Conservation (phyloP, 1,140 invertebrate species). For the Pseudomyrmex concolor region DNA sequence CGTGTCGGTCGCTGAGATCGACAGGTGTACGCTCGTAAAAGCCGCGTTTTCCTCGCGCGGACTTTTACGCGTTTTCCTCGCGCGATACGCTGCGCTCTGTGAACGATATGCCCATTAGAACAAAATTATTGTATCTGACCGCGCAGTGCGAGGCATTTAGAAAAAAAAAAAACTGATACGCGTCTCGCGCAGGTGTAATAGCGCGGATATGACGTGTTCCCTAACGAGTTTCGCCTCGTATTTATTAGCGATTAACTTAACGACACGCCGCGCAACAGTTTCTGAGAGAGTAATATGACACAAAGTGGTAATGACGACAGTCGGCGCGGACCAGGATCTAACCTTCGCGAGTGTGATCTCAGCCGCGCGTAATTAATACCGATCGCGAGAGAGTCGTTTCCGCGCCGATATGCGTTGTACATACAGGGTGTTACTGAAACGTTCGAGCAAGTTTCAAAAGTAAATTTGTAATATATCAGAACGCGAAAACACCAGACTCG, state of each 20-base stretch:
- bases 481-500: not conserved
- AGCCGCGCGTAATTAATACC: slow-evolving; percentile 47
- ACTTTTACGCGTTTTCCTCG: not conserved
- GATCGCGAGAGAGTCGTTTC: slow-evolving; percentile 24
- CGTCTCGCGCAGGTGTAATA: slow-evolving; percentile 46
- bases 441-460: not conserved
- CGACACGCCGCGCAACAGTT: slow-evolving; percentile 22
- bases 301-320: slow-evolving; percentile 50
- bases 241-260: slow-evolving; percentile 66
- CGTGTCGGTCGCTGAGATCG: slow-evolving; percentile 6
- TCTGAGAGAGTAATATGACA: slow-evolving; percentile 41
- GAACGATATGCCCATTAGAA: slow-evolving; percentile 47
- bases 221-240: slow-evolving; percentile 57
- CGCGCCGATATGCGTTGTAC: slow-evolving; percentile 12
- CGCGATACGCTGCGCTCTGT: not conserved
- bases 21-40: slow-evolving; percentile 7
- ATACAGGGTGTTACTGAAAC: slow-evolving; percentile 31
- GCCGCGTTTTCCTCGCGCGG: not conserved
- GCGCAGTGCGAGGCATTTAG: not conserved
- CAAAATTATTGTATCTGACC: slow-evolving; percentile 2
- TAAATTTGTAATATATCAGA: not conserved
- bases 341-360: slow-evolving; percentile 50
- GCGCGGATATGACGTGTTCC: slow-evolving; percentile 46
- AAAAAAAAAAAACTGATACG: slow-evolving; percentile 19
- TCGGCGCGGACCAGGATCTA: slow-evolving; percentile 39